phyloP scores from a whole-genome alignment of 2,113 vertebrate species.

The Equus przewalskii region DNA sequence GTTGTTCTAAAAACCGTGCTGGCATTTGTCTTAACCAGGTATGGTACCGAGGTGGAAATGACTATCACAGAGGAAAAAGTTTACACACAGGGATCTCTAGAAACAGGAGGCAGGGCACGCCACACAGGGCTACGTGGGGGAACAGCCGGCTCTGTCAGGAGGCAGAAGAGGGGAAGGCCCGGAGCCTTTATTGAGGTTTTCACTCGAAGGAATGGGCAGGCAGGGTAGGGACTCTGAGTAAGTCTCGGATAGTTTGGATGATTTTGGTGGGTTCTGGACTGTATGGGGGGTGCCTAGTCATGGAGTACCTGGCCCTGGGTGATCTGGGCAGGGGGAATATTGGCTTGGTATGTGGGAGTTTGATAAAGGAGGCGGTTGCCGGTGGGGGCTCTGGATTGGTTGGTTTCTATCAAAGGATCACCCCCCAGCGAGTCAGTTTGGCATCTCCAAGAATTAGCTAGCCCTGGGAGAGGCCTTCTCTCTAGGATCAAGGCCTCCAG shows the following conservation, averaged over 20 bases:
- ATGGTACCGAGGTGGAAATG: neutral
- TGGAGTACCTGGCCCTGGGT: neutral
- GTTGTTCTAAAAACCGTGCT: neutral
- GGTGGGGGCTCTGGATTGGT: neutral
- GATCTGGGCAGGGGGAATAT: neutral
- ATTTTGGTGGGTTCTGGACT: neutral
- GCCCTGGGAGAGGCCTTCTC: no score
- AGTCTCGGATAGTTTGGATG: neutral
- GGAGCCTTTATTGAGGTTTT: neutral
- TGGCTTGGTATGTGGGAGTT: neutral
- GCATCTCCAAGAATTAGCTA: neutral
- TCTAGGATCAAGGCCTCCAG: neutral
- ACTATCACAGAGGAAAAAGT: neutral
- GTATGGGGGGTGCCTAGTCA: neutral
- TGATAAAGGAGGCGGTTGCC: neutral
- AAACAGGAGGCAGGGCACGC: neutral
- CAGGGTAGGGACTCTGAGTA: neutral
- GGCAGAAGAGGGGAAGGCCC: neutral
- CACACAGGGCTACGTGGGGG: rapidly evolving
- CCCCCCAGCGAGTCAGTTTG: neutral
- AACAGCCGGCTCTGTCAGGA: neutral
- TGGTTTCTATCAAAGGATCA: neutral
- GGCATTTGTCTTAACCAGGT: neutral
- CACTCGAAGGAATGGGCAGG: neutral
- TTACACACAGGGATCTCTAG: neutral